Evolutionary conservation across 2,113 vertebrate species (phyloP).

Genomic region (Conger conger): DNA sequence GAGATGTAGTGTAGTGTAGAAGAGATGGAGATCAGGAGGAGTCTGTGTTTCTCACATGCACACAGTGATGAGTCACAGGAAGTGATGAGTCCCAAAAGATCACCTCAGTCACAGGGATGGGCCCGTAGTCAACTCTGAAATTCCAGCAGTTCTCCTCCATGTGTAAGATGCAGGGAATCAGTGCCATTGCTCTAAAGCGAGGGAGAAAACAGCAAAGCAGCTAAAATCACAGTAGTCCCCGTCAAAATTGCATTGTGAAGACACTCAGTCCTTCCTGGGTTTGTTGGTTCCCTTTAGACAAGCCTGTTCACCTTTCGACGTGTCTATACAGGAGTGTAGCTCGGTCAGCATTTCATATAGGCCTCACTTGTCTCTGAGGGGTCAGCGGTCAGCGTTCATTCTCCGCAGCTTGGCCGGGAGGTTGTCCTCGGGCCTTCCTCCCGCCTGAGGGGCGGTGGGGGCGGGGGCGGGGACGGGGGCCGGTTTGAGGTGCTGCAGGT

Average conservation of each 20-base stretch:
- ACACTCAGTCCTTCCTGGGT: neutral
- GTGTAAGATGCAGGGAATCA: slow-evolving; percentile 18
- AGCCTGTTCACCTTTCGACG: neutral
- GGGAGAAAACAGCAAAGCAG: slow-evolving; percentile 12
- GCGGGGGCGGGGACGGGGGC: slow-evolving; percentile 42
- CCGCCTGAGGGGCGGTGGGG: slow-evolving; percentile 38
- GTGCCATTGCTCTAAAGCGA: slow-evolving; percentile 38
- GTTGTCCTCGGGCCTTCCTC: slow-evolving; percentile 66
- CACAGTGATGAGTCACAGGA: neutral
- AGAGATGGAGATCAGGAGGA: neutral
- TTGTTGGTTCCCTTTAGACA: neutral
- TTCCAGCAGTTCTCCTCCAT: neutral
- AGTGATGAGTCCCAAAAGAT: too few relatives aligned
- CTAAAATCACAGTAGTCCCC: slow-evolving; percentile 60
- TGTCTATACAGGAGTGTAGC: neutral
- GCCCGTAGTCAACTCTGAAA: neutral
- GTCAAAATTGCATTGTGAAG: slow-evolving; percentile 45
- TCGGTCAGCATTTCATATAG: neutral
- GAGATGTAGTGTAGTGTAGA: neutral
- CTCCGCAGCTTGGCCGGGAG: slow-evolving; percentile 73
- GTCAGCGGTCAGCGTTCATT: slow-evolving; percentile 72
- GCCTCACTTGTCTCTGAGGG: slow-evolving; percentile 9
- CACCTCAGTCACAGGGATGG: neutral
- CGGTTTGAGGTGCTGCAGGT: slow-evolving; percentile 70
- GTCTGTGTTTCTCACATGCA: slow-evolving; percentile 1